Conservation (phyloP, 2,888 invertebrate genomes). For the Idaea dimidiata region DNA sequence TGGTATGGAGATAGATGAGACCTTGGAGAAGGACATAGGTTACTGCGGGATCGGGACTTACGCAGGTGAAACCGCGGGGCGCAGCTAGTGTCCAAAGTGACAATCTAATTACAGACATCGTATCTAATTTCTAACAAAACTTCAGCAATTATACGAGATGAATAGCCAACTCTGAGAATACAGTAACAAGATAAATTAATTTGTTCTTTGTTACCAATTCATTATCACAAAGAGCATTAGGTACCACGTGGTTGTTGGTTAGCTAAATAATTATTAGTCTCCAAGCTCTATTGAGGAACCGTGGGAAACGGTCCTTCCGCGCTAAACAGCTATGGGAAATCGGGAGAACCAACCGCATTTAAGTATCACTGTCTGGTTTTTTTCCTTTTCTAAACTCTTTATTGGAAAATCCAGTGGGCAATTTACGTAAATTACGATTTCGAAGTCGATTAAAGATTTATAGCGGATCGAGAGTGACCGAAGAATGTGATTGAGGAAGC, state of each 20-base stretch:
- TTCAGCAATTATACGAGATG: background rate
- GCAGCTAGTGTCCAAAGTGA: too few relatives aligned
- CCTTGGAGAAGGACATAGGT: too few relatives aligned
- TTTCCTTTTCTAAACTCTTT: background rate
- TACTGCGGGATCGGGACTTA: too few relatives aligned
- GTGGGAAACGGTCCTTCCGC: conserved; percentile 48
- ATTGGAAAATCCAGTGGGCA: background rate
- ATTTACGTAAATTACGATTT: background rate
- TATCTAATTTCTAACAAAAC: background rate
- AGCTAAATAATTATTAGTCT: background rate
- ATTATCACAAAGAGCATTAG: background rate
- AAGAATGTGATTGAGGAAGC: background rate
- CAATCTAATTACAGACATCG: too few relatives aligned
- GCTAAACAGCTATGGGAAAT: conserved; percentile 38
- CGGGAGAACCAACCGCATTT: conserved; percentile 33
- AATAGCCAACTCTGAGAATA: background rate
- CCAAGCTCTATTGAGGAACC: conserved; percentile 13
- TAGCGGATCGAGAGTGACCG: background rate
- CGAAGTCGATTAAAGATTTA: background rate
- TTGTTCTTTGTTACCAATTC: background rate
- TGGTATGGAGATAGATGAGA: too few relatives aligned
- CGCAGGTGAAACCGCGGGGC: too few relatives aligned
- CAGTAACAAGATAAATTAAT: background rate
- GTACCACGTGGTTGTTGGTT: background rate
- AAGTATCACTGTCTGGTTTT: conserved; percentile 30